phyloP scores from a whole-genome alignment of 2,888 invertebrate genomes.

The Tigriopus californicus region DNA sequence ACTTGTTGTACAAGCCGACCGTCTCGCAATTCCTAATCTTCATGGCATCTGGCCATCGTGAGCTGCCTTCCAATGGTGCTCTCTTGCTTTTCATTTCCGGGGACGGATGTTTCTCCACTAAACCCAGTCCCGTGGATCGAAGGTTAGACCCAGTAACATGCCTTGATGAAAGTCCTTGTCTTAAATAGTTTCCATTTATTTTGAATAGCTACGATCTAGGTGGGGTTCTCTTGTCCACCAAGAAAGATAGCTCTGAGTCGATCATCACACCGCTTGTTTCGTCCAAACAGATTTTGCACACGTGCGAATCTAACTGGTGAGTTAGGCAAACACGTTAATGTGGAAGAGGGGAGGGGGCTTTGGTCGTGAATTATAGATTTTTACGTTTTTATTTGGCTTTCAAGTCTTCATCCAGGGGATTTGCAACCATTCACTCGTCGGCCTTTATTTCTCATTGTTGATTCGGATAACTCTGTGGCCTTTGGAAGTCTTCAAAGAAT shows the following conservation, averaged over 20 bases:
- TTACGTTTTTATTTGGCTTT: slow-evolving; percentile 6
- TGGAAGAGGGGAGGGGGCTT: no score
- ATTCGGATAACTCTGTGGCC: slow-evolving; percentile 83
- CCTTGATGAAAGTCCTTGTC: no score
- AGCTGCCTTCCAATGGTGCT: slow-evolving; percentile 74
- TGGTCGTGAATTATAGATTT: no score
- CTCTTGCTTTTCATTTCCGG: slow-evolving; percentile 81
- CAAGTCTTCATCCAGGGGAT: slow-evolving; percentile 67
- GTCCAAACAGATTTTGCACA: slow-evolving; percentile 3
- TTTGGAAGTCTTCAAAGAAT: slow-evolving; percentile 74
- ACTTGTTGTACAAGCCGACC: slow-evolving; percentile 82
- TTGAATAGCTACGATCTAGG: slow-evolving; percentile 8
- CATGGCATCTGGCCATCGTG: slow-evolving; percentile 73
- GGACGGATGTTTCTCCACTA: slow-evolving; percentile 62
- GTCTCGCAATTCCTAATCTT: slow-evolving; percentile 83
- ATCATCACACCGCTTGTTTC: slow-evolving; percentile 9
- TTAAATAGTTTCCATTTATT: no score
- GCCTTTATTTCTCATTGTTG: slow-evolving; percentile 79
- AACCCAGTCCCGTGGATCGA: slow-evolving; percentile 65
- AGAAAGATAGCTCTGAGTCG: slow-evolving; percentile 35
- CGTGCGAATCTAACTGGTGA: slow-evolving; percentile 8
- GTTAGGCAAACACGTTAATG: slow-evolving; percentile 11
- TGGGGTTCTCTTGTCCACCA: slow-evolving; percentile 5
- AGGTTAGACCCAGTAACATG: not conserved
- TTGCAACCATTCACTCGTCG: slow-evolving; percentile 76